Evolutionary conservation across 2,888 invertebrate genomes (phyloP).

Genomic region (Pardosa pseudoannulata): DNA sequence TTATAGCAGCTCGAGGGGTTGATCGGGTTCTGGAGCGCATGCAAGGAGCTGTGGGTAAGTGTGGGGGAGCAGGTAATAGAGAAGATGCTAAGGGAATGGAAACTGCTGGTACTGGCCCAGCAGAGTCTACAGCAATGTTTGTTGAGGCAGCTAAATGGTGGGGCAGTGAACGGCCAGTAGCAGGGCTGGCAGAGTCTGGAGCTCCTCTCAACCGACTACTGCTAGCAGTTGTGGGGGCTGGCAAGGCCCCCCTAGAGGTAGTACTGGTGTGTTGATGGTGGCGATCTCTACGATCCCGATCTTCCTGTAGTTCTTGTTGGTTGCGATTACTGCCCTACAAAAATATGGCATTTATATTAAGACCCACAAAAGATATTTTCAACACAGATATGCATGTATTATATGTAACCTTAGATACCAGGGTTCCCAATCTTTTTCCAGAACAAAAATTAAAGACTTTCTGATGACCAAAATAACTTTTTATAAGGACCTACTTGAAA

Average conservation of each 20-base stretch:
- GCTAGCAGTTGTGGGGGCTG: slow-evolving; percentile 72
- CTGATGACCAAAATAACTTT: too few species aligned
- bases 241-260: slow-evolving; percentile 60
- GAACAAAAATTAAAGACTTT: too few species aligned
- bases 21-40: slow-evolving; percentile 72
- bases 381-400: too few species aligned
- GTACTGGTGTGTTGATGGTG: slow-evolving; percentile 70
- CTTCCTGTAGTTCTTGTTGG: slow-evolving; percentile 69
- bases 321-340: slow-evolving; percentile 66
- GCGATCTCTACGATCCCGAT: slow-evolving; percentile 62
- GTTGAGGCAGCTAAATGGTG: slow-evolving; percentile 56
- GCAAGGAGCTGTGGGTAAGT: slow-evolving; percentile 50
- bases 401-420: too few species aligned
- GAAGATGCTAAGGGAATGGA: slow-evolving; percentile 42
- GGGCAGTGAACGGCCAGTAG: slow-evolving; percentile 68
- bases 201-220: slow-evolving; percentile 66
- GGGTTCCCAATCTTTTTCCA: too few species aligned
- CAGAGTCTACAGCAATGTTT: slow-evolving; percentile 34
- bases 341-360: background rate
- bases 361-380: too few species aligned
- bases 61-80: slow-evolving; percentile 32
- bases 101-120: slow-evolving; percentile 6
- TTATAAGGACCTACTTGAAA: too few species aligned
- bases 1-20: slow-evolving; percentile 62
- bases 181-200: slow-evolving; percentile 70